Conservation (phyloP, 35 echinoderm and acorn worm genomes). For the Ptychodera flava region DNA sequence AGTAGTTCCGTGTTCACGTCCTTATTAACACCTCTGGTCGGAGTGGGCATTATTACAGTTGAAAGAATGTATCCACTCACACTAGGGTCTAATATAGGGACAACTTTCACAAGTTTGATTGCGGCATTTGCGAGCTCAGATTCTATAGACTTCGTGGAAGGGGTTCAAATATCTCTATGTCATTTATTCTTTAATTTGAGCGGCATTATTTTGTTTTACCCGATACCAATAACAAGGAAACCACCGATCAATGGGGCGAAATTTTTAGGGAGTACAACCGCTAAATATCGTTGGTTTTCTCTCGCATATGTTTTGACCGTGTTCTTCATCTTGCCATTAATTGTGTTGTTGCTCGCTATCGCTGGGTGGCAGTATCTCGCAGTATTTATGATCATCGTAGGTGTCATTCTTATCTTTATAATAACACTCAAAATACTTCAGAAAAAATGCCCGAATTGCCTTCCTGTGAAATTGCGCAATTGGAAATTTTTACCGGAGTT, state of each 20-base stretch:
- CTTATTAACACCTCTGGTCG: too few species aligned
- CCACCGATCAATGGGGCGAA: conserved; percentile 59
- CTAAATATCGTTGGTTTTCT: conserved; percentile 86
- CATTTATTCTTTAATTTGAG: conserved; percentile 92
- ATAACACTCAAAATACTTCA: conserved; percentile 66
- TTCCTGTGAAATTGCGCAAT: conserved; percentile 31
- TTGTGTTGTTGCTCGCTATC: conserved; percentile 62
- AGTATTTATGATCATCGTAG: conserved; percentile 28
- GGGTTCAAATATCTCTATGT: conserved; percentile 71
- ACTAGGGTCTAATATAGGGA: conserved; percentile 86
- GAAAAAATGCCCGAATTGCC: conserved; percentile 36
- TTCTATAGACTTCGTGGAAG: conserved; percentile 41
- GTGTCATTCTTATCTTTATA: conserved; percentile 38
- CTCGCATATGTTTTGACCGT: conserved; percentile 57
- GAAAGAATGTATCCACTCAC: conserved; percentile 94
- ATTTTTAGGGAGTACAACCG: conserved; percentile 72
- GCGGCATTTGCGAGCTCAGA: conserved; percentile 67
- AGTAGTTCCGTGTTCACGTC: conserved; percentile 91
- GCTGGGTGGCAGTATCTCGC: conserved; percentile 43
- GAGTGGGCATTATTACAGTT: conserved; percentile 76
- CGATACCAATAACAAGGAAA: conserved; percentile 72
- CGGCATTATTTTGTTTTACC: conserved; percentile 83
- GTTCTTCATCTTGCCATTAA: conserved; percentile 57
- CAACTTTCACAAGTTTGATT: conserved; percentile 80
- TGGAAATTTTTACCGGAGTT: conserved; percentile 74